Evolutionary conservation across 2,888 invertebrate genomes (phyloP).

Genomic region (Hyposoter didymator): DNA sequence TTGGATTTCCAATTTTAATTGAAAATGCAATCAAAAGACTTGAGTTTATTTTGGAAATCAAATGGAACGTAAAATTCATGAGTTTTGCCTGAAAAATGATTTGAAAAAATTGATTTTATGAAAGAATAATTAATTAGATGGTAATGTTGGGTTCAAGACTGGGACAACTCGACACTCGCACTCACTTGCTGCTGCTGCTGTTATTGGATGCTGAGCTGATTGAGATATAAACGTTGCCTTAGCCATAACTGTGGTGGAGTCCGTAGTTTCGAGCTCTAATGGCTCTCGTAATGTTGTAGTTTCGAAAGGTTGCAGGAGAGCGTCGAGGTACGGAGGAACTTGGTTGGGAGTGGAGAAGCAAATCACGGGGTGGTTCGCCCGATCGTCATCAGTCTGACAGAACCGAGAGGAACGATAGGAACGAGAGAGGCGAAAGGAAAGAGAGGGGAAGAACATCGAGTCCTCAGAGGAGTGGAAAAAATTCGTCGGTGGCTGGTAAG

Average conservation of each 20-base stretch:
- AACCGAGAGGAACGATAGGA: slow-evolving; percentile 82
- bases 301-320: slow-evolving; percentile 84
- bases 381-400: slow-evolving; percentile 85
- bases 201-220: slow-evolving; percentile 69
- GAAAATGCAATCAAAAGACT: not conserved
- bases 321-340: slow-evolving; percentile 82
- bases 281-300: slow-evolving; percentile 82
- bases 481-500: slow-evolving; percentile 73
- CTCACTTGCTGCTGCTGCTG: slow-evolving; percentile 40
- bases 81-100: not conserved
- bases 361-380: slow-evolving; percentile 82
- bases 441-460: slow-evolving; percentile 78
- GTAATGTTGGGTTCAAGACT: not conserved
- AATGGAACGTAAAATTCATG: not conserved
- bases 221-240: slow-evolving; percentile 70
- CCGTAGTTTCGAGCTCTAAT: slow-evolving; percentile 78
- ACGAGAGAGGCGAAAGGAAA: slow-evolving; percentile 61
- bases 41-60: not conserved
- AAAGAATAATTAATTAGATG: not conserved
- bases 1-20: not conserved
- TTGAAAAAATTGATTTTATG: not conserved
- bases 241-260: slow-evolving; percentile 80
- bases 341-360: slow-evolving; percentile 83
- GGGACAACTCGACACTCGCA: not conserved
- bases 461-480: slow-evolving; percentile 78